These are phyloP conservation scores for Trichonephila inaurata DNA, from an alignment of 1,140 invertebrate genomes.

Conservation along the genomic window DNA sequence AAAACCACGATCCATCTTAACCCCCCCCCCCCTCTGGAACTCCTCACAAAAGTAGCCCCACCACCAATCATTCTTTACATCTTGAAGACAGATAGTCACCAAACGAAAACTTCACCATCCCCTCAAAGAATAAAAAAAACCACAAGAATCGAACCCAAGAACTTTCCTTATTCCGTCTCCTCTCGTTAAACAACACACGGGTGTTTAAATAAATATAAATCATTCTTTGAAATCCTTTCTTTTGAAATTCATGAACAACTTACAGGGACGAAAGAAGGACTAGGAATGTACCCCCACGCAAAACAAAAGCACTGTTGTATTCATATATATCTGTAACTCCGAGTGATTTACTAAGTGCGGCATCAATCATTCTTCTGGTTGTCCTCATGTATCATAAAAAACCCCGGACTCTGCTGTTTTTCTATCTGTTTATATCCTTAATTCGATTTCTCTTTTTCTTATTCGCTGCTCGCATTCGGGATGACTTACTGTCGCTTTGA, in stretches of 20 bases:
- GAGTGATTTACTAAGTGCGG: conserved; percentile 63
- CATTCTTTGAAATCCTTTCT: conserved; percentile 19
- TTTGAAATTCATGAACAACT: conserved; percentile 60
- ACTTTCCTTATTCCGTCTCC: neutral
- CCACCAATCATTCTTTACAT: conserved; percentile 1
- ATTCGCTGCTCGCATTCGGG: neutral
- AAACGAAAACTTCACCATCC: neutral
- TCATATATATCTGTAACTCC: conserved; percentile 15
- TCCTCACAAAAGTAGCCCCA: neutral
- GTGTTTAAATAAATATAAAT: conserved; percentile 70
- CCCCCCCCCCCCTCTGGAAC: too few relatives aligned
- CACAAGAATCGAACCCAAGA: neutral
- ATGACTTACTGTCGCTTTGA: conserved; percentile 35
- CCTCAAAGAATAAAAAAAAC: neutral
- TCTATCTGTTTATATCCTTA: conserved; percentile 22
- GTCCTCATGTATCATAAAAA: conserved; percentile 48
- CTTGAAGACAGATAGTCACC: neutral
- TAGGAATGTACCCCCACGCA: neutral
- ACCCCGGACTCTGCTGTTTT: neutral
- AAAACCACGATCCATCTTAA: too few relatives aligned
- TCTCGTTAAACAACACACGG: neutral
- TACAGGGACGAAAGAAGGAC: neutral
- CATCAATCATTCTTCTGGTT: conserved; percentile 56
- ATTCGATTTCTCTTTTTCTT: neutral
- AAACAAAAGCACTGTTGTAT: neutral